phyloP scores from a whole-genome alignment of 2,888 invertebrate genomes.

The Limnephilus rhombicus region DNA sequence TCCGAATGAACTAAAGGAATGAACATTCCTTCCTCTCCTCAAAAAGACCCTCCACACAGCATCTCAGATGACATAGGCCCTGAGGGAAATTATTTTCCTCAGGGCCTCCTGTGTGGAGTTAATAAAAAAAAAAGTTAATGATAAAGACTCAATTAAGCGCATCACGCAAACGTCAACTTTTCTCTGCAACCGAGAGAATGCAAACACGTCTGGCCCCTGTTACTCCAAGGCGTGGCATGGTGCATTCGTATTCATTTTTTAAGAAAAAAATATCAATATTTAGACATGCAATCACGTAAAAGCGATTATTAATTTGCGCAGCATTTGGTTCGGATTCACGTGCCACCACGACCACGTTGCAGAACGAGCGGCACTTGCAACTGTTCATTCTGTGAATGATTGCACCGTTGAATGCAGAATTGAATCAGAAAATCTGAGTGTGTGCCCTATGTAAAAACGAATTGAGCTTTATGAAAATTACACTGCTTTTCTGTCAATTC shows the following conservation, averaged over 20 bases:
- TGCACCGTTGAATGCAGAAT: not conserved
- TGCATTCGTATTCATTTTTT: not conserved
- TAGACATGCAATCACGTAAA: conserved; percentile 1
- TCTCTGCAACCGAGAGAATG: not conserved
- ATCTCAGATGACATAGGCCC: too few relatives aligned
- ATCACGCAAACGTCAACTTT: not conserved
- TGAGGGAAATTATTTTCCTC: too few relatives aligned
- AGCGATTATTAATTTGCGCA: not conserved
- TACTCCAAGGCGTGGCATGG: not conserved
- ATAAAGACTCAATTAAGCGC: not conserved
- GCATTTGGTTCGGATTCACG: not conserved
- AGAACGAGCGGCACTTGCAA: not conserved
- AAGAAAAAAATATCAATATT: not conserved
- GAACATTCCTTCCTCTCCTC: too few relatives aligned
- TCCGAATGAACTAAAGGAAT: too few relatives aligned
- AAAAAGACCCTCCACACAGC: too few relatives aligned
- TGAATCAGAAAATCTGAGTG: not conserved
- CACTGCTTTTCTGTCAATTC: not conserved
- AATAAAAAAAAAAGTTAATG: too few relatives aligned
- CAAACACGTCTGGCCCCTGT: not conserved
- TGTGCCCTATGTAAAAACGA: not conserved
- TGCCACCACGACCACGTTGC: not conserved
- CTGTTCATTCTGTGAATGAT: not conserved
- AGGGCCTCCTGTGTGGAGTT: too few relatives aligned
- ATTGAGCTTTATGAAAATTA: not conserved